Evolutionary conservation across 2,113 vertebrate species (phyloP).

Genomic region (Zosterops japonicus): DNA sequence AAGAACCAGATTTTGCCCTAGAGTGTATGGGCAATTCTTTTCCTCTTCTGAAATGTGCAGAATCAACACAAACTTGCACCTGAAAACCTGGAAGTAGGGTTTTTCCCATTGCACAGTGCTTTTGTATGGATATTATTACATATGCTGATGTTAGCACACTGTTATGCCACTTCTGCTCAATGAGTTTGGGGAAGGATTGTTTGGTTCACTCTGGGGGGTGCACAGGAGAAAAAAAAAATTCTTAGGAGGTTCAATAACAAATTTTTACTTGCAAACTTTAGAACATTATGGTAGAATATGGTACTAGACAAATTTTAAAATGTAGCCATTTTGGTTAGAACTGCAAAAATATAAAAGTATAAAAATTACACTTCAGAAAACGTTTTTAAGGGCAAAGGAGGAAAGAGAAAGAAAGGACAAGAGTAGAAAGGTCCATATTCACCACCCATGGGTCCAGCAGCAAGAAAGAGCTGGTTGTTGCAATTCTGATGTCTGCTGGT

Average conservation of each 20-base stretch:
- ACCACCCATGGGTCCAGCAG: not conserved
- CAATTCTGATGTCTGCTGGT: rapidly evolving
- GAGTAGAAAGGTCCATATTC: not conserved
- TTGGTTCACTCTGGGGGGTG: not conserved
- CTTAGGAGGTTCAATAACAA: not conserved
- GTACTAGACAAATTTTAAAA: not conserved
- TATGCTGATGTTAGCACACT: not conserved
- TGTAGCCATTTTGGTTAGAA: not conserved
- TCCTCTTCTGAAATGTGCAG: not conserved
- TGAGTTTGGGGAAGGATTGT: not conserved
- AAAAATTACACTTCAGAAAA: not conserved
- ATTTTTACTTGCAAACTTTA: not conserved
- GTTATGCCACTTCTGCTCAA: not conserved
- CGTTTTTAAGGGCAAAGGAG: not conserved
- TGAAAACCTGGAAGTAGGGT: not conserved
- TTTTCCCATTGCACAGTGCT: not conserved
- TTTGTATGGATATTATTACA: not conserved
- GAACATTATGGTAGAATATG: not conserved
- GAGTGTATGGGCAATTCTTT: not conserved
- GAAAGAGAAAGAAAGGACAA: not conserved
- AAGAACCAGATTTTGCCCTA: not conserved
- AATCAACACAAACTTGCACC: not conserved
- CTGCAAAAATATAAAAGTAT: not conserved
- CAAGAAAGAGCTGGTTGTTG: not conserved
- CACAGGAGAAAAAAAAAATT: not conserved